Evolutionary conservation across 2,888 invertebrate species (phyloP), one percentile per base, ranked within the genome.

Genomic region (Phlogophora meticulosa): DNA sequence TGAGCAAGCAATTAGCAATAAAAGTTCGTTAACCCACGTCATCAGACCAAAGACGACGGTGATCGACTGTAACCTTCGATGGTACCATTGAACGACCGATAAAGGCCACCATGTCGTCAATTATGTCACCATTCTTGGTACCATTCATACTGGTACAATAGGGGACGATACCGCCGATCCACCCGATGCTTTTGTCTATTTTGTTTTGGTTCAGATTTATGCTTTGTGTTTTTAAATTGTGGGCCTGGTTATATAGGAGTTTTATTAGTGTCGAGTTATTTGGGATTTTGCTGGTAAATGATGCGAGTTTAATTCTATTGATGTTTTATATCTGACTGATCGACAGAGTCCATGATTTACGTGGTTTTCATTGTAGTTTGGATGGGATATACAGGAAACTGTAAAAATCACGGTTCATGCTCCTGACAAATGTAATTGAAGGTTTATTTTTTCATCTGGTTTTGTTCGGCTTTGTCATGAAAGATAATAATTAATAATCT

Each of bases 41-140:
- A 85, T 69, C 40, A 65, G 58, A 60, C 81, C 75, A 73, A 70
- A 66, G 75, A 72, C 66, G 80, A 64, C 70, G 76, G 72, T 81
- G 80, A 84, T 82, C 76, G 81, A 65, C 76, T 82, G 76, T 81
- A 87, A 87, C 89, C 87, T 90, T 89, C 86, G 83, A 79, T 76
- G 49, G 63, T 67, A 68, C 73, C 65, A 84, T 85, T 83, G 82
- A 76, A 72, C 72, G 64, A 34, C 76, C 84, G 83, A 82, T 86
- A 84, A 88, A 84, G 86, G 85, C 82, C 69, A 75, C 78, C 72
- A 69, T 80, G 83, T 80, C 85, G 78, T 85, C 85, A 86, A 83
- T 89, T 88, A 89, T 88, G 87, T 87, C 88, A 88, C 87, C 85
- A 83, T 82, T 84, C 72, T 81, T 79, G 78, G 78, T 73, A 87